Percentiles rank a stretch among this genome's conserved stretches.
These are phyloP conservation scores for Triplophysa tibetana DNA, from an alignment of 2,113 vertebrate genomes.

Conservation along the genomic window DNA sequence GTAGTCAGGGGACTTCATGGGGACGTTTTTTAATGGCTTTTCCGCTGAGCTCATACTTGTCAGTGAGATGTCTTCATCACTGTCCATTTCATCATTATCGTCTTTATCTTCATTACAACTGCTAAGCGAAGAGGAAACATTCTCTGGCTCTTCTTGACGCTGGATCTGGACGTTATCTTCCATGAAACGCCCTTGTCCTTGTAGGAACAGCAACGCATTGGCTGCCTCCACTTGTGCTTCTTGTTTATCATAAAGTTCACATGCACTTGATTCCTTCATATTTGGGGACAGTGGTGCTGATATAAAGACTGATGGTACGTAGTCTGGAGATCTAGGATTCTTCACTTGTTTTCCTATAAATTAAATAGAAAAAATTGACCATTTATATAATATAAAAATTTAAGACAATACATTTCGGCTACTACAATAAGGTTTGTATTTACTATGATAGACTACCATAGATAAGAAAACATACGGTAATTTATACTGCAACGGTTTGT, in stretches of 20 bases:
- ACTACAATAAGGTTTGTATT: too few relatives aligned
- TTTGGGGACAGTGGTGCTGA: slow-evolving; percentile 59
- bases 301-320: slow-evolving; percentile 72
- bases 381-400: not conserved
- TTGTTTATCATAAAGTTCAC: slow-evolving; percentile 71
- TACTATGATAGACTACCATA: too few relatives aligned
- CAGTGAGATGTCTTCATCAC: slow-evolving; percentile 40
- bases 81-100: slow-evolving; percentile 33
- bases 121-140: slow-evolving; percentile 61
- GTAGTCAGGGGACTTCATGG: slow-evolving; percentile 49
- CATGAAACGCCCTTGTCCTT: slow-evolving; percentile 66
- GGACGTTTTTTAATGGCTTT: slow-evolving; percentile 41
- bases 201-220: slow-evolving; percentile 74
- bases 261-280: slow-evolving; percentile 64
- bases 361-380: not conserved
- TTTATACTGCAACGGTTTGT: too few relatives aligned
- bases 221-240: slow-evolving; percentile 76
- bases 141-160: slow-evolving; percentile 56
- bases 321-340: slow-evolving; percentile 74
- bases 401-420: too few relatives aligned
- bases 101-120: slow-evolving; percentile 58
- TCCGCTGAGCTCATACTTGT: slow-evolving; percentile 54
- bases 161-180: slow-evolving; percentile 39
- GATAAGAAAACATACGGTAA: too few relatives aligned
- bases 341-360: slow-evolving; percentile 75